Evolutionary conservation across 2,888 invertebrate species (phyloP).

Genomic region (Cabera pusaria): DNA sequence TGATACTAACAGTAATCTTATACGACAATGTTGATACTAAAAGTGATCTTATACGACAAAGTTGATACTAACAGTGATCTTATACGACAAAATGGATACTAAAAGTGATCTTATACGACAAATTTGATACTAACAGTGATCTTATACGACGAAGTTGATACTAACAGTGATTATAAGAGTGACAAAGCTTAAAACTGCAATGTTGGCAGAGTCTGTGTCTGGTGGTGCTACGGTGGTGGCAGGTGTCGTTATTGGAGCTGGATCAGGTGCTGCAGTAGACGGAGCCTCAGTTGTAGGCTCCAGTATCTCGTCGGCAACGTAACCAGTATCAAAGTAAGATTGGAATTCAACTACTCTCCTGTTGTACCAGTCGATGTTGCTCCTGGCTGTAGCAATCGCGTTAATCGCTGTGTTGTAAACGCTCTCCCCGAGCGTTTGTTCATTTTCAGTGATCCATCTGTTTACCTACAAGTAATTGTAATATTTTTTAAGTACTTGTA

Average conservation of each 20-base stretch:
- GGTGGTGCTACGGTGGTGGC: slow-evolving; percentile 5
- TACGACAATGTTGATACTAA: too few species aligned
- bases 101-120: too few species aligned
- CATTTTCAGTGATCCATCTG: slow-evolving; percentile 53
- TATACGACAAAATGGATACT: too few species aligned
- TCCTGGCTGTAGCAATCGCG: slow-evolving; percentile 46
- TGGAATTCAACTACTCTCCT: slow-evolving; percentile 50
- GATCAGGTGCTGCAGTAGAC: slow-evolving; percentile 1
- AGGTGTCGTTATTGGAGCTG: not conserved
- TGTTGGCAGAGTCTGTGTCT: slow-evolving; percentile 44
- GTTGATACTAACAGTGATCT: too few species aligned
- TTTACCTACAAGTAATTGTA: slow-evolving; percentile 45
- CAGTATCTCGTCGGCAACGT: slow-evolving; percentile 46
- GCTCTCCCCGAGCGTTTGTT: slow-evolving; percentile 39
- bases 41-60: too few species aligned
- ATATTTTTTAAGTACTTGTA: not conserved
- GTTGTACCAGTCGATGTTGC: slow-evolving; percentile 54
- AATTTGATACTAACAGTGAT: too few species aligned
- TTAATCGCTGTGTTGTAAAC: slow-evolving; percentile 45
- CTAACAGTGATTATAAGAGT: slow-evolving; percentile 50
- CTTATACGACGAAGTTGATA: slow-evolving; percentile 39
- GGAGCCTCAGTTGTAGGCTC: slow-evolving; percentile 32
- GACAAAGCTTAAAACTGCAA: slow-evolving; percentile 51
- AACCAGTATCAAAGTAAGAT: slow-evolving; percentile 60
- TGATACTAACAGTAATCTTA: too few species aligned